These are phyloP conservation scores for Morinoia aosen DNA, from an alignment of 2,888 invertebrate genomes.

Conservation along the genomic window DNA sequence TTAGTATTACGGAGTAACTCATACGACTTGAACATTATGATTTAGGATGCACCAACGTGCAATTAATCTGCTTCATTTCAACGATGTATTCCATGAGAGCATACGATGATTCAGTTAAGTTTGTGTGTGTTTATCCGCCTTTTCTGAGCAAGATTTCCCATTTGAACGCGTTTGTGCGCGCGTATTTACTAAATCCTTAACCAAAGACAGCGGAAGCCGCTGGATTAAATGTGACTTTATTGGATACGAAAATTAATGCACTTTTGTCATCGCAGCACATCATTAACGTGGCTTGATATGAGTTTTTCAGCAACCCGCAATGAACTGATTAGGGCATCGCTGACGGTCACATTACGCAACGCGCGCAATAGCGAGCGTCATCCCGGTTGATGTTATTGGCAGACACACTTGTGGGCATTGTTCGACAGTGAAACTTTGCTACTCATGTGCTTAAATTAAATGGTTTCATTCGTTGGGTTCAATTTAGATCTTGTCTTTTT, in stretches of 20 bases:
- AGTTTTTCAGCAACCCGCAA: not conserved
- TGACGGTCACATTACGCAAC: not conserved
- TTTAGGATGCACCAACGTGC: no score
- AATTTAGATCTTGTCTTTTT: not conserved
- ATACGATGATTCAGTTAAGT: no score
- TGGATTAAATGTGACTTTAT: not conserved
- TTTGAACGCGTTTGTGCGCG: not conserved
- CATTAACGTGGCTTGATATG: not conserved
- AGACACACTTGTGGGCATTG: not conserved
- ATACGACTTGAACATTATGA: no score
- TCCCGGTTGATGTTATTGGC: not conserved
- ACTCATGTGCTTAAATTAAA: not conserved
- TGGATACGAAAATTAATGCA: not conserved
- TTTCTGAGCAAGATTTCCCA: not conserved
- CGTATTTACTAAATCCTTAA: not conserved
- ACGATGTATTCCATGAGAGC: no score
- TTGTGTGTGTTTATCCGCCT: not conserved
- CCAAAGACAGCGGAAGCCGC: not conserved
- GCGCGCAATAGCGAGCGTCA: not conserved
- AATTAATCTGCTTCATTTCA: no score
- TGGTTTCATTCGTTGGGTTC: not conserved
- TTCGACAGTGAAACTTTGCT: not conserved
- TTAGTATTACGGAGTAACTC: no score
- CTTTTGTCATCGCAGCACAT: not conserved
- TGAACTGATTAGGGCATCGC: not conserved